These are phyloP conservation scores for Sialis lutaria DNA, from an alignment of 2,888 invertebrate species.

Conservation along the genomic window DNA sequence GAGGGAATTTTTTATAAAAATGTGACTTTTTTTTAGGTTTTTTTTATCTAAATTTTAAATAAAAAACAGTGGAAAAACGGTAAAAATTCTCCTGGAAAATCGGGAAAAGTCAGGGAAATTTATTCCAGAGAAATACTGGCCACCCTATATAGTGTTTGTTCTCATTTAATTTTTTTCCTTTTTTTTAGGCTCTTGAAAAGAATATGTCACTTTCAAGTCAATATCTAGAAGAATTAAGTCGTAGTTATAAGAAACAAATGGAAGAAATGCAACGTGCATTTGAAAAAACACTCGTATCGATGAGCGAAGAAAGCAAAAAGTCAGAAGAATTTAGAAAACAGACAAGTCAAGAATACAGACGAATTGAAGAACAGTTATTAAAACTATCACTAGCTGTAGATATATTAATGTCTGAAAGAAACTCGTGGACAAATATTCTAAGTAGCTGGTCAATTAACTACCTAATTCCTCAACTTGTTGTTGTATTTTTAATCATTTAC, in stretches of 20 bases:
- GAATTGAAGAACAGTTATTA: slow-evolving; percentile 30
- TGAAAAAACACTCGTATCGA: slow-evolving; percentile 56
- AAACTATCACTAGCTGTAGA: slow-evolving; percentile 42
- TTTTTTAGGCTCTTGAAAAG: slow-evolving; percentile 67
- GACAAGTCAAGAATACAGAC: slow-evolving; percentile 26
- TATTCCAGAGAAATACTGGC: no score
- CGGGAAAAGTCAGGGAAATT: no score
- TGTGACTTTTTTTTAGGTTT: no score
- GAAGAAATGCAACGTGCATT: slow-evolving; percentile 83
- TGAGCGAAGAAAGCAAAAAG: slow-evolving; percentile 58
- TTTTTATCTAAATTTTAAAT: no score
- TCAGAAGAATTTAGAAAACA: slow-evolving; percentile 57
- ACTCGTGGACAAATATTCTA: slow-evolving; percentile 39
- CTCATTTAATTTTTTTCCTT: slow-evolving; percentile 5
- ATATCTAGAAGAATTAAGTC: slow-evolving; percentile 90
- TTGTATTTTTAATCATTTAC: slow-evolving; percentile 31
- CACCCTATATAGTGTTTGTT: no score
- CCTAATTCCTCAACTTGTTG: slow-evolving; percentile 28
- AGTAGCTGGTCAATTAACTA: slow-evolving; percentile 35
- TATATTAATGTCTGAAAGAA: slow-evolving; percentile 38
- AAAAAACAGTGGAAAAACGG: no score
- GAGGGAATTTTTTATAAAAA: no score
- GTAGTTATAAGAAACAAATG: slow-evolving; percentile 88
- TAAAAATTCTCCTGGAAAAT: no score
- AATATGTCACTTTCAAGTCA: slow-evolving; percentile 95